Percentiles rank a stretch among this genome's conserved stretches.
phyloP scores from a whole-genome alignment of 2,113 vertebrate species.

The Dascyllus trimaculatus region DNA sequence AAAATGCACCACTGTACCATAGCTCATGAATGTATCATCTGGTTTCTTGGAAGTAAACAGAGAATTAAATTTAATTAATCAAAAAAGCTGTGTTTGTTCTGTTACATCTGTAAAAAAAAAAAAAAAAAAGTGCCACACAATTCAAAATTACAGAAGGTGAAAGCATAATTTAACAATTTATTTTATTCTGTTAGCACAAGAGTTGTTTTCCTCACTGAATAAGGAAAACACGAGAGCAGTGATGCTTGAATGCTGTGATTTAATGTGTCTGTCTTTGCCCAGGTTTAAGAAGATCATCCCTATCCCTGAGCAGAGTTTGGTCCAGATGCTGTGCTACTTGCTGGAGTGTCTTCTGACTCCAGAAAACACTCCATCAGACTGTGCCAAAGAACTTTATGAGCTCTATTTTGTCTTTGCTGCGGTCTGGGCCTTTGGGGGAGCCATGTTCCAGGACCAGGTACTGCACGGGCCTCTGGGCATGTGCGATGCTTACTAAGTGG shows the following conservation, averaged over 20 bases:
- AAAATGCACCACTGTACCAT: slow-evolving; percentile 2
- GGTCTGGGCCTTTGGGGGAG: slow-evolving; percentile 95
- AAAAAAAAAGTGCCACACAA: background rate
- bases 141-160: background rate
- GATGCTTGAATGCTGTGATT: background rate
- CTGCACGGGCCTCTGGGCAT: slow-evolving; percentile 26
- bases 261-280: slow-evolving; percentile 45
- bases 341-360: slow-evolving; percentile 92
- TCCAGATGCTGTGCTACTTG: slow-evolving; percentile 94
- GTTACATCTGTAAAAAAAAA: slow-evolving; percentile 15
- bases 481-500: slow-evolving; percentile 28
- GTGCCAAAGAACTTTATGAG: slow-evolving; percentile 93
- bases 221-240: background rate
- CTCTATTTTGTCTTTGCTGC: slow-evolving; percentile 96
- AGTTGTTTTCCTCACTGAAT: background rate
- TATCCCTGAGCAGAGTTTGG: slow-evolving; percentile 93
- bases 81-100: slow-evolving; percentile 8
- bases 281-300: slow-evolving; percentile 97
- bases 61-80: background rate
- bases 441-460: slow-evolving; percentile 96
- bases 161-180: slow-evolving; percentile 1
- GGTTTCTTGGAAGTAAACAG: background rate
- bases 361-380: slow-evolving; percentile 90
- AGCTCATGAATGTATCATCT: slow-evolving; percentile 27
- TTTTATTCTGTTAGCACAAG: background rate